These are phyloP conservation scores for Cervus canadensis DNA, from an alignment of 2,113 vertebrate species.

Conservation along the genomic window DNA sequence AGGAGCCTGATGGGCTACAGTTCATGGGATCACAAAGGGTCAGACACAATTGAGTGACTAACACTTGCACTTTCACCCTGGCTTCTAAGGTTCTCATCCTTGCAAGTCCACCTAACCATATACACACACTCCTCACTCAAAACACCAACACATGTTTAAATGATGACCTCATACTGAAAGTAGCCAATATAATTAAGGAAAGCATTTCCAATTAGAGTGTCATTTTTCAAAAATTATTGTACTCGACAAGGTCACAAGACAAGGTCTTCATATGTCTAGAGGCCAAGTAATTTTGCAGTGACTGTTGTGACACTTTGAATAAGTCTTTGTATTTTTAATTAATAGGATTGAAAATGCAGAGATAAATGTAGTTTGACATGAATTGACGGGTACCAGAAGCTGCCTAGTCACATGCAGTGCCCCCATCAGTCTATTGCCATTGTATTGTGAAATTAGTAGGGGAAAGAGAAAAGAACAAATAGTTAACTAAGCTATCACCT, in stretches of 20 bases:
- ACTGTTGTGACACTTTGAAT: background rate
- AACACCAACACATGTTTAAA: background rate
- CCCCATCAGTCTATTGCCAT: background rate
- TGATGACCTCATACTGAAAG: conserved; percentile 48
- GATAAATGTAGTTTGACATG: background rate
- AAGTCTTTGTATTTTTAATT: conserved; percentile 37
- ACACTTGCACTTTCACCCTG: background rate
- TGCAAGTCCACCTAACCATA: background rate
- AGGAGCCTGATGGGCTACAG: background rate
- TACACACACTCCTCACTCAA: background rate
- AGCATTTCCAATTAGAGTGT: conserved; percentile 9
- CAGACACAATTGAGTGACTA: background rate
- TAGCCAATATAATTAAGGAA: conserved; percentile 27
- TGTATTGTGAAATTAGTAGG: background rate
- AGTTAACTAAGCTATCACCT: background rate
- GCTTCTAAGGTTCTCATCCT: background rate
- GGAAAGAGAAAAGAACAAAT: background rate
- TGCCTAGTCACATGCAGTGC: background rate
- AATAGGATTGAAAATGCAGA: background rate
- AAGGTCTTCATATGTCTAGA: conserved; percentile 17
- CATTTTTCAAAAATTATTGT: conserved; percentile 50
- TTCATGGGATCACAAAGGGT: background rate
- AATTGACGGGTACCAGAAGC: background rate
- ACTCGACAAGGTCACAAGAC: conserved; percentile 41
- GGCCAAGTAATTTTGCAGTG: conserved; percentile 40